Evolutionary conservation across 2,113 vertebrate genomes (phyloP), one percentile per base, ranked within the genome.

Genomic region (Pithys albifrons): DNA sequence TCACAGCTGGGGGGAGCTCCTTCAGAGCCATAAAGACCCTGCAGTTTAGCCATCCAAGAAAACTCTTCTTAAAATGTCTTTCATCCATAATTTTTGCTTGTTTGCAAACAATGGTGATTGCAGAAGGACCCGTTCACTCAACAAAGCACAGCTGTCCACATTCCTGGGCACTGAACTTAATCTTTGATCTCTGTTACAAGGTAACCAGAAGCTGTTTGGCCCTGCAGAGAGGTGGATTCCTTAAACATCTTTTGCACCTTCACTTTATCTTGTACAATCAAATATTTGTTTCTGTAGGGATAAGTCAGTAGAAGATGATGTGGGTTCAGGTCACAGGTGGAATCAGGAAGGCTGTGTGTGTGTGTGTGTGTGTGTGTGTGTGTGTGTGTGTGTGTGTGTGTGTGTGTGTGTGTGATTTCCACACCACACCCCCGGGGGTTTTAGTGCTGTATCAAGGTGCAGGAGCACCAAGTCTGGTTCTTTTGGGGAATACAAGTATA

Each of bases 141-240:
- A 5, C 55, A 52, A 37, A 84, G 73, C 65, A 3, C 25, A 24
- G 62, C 4, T 91, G 88, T 54, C 74, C 58, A 37, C 39, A 5
- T 93, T 75, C 76, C 35, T 92, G 17, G 69, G 84, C 58, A 7
- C 43, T 46, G 73, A 65, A 57, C 64, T 35, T 88, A 73, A 88
- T 66, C 85, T 46, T 37, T 67, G 57, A 51, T 66, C 88, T 78
- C 67, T 54, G 73, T 74, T 93, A 67, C 14, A 92, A 37, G 87
- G 77, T 95, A 92, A 93, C 83, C 20, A 11, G n/a, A 46, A 62
- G 75, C 65, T 48, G 37, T 48, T 52, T 41, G 65, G 23, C 33
- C 22, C 61, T 54, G 75, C 54, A 11, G 67, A 20, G 43, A 51
- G 55, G 9, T 55, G 51, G 22, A 27, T 82, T 85, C 59, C 51